These are phyloP conservation scores for Dicranocentrus wangi DNA, from an alignment of 2,888 invertebrate species.

Conservation along the genomic window DNA sequence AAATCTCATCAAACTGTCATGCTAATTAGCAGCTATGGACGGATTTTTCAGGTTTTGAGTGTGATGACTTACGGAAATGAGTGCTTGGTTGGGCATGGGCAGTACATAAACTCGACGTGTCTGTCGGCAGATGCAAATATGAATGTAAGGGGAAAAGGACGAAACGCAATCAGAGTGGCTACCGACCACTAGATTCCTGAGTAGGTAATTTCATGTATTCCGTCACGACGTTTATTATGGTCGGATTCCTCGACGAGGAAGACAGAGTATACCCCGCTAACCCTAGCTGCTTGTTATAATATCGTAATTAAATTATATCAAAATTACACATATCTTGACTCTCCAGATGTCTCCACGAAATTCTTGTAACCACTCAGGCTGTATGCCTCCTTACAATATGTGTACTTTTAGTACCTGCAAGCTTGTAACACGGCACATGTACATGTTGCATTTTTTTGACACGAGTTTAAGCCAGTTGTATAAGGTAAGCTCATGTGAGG, in stretches of 20 bases:
- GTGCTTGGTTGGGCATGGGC: neutral
- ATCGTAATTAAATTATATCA: constrained; percentile 36
- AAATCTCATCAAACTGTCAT: constrained; percentile 56
- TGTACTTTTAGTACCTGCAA: too few species aligned
- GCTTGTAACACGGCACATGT: neutral
- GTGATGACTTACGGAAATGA: constrained; percentile 11
- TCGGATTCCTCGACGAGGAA: constrained; percentile 7
- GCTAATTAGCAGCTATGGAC: constrained; percentile 48
- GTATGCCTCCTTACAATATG: neutral
- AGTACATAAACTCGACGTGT: neutral
- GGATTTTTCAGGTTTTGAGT: constrained; percentile 16
- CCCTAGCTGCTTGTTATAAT: too few species aligned
- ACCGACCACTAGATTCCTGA: constrained; percentile 24
- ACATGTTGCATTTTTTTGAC: constrained; percentile 1
- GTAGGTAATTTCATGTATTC: constrained; percentile 36
- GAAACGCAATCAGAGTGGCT: constrained; percentile 11
- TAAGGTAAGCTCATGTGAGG: neutral
- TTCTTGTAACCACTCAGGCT: too few species aligned
- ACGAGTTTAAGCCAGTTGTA: neutral
- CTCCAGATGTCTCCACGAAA: too few species aligned
- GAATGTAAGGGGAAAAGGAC: neutral
- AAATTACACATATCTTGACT: neutral
- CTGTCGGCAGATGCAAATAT: constrained; percentile 1
- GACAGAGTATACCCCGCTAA: constrained; percentile 9
- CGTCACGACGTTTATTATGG: constrained; percentile 45